Evolutionary conservation across 1,140 invertebrate genomes (phyloP).

Genomic region (Caenorhabditis remanei): DNA sequence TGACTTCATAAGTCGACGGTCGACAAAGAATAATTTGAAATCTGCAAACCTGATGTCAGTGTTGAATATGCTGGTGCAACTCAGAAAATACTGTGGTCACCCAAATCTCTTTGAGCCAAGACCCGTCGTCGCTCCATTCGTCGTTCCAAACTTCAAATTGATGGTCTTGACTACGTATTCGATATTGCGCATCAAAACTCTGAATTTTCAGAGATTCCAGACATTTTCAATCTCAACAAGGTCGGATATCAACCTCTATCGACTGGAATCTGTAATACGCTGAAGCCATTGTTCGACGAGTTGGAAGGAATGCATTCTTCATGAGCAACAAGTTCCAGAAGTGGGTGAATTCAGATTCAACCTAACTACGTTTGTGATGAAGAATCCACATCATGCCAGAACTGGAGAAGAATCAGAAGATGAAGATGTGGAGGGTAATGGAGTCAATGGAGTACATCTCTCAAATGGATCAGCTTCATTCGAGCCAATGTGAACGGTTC

Average conservation of each 20-base stretch:
- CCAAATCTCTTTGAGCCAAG: slow-evolving; percentile 98
- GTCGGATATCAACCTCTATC: slow-evolving; percentile 58
- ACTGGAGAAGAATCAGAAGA: slow-evolving; percentile 29
- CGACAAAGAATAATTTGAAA: slow-evolving; percentile 94
- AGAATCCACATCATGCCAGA: not conserved
- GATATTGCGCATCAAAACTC: slow-evolving; percentile 54
- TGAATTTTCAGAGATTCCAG: slow-evolving; percentile 57
- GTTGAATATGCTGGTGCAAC: slow-evolving; percentile 98
- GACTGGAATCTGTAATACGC: no score
- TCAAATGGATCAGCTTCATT: no score
- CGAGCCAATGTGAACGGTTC: no score
- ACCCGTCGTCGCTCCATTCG: slow-evolving; percentile 88
- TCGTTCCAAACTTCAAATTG: slow-evolving; percentile 43
- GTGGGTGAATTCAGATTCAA: slow-evolving; percentile 64
- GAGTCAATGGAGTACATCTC: not conserved
- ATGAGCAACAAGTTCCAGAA: not conserved
- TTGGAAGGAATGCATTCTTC: slow-evolving; percentile 6
- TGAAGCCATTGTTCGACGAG: slow-evolving; percentile 56
- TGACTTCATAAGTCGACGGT: slow-evolving; percentile 98
- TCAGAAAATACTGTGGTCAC: slow-evolving; percentile 99
- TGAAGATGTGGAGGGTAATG: slow-evolving; percentile 18
- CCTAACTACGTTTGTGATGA: not conserved
- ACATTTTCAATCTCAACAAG: slow-evolving; percentile 19
- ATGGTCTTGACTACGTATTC: slow-evolving; percentile 55
- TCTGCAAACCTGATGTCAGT: slow-evolving; percentile 96